phyloP scores from a whole-genome alignment of 2,888 invertebrate genomes.

The Drosophila diplacantha region DNA sequence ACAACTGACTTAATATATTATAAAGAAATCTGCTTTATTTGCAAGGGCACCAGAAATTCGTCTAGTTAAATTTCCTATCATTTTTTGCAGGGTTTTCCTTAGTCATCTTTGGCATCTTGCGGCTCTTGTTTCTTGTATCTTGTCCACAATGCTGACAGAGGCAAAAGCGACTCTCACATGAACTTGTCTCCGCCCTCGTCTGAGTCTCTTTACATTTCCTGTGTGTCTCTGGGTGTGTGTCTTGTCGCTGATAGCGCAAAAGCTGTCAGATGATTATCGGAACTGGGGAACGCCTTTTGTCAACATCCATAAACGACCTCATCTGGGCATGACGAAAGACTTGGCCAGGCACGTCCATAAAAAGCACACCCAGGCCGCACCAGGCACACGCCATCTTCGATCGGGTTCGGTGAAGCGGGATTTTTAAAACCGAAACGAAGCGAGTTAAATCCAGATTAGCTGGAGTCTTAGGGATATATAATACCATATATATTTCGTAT shows the following conservation, averaged over 20 bases:
- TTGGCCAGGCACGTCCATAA: constrained; percentile 54
- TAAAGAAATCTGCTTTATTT: not conserved
- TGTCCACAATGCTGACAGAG: constrained; percentile 50
- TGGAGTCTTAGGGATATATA: not conserved
- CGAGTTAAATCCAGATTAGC: not conserved
- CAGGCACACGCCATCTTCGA: not conserved
- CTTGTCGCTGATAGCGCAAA: constrained; percentile 68
- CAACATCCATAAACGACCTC: constrained; percentile 70
- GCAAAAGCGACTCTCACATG: constrained; percentile 47
- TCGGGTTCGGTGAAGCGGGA: not conserved
- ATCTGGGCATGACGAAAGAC: constrained; percentile 39
- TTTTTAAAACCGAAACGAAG: not conserved
- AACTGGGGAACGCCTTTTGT: constrained; percentile 65
- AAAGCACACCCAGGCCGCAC: not conserved
- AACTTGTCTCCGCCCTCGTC: constrained; percentile 12
- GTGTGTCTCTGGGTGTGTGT: constrained; percentile 19
- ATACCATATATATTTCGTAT: not conserved
- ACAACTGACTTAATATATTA: not conserved
- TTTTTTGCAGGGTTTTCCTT: constrained; percentile 31
- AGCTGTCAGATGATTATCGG: constrained; percentile 72
- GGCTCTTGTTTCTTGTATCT: constrained; percentile 36
- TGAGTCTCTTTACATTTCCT: constrained; percentile 12
- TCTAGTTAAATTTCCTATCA: too few relatives aligned
- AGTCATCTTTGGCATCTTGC: constrained; percentile 49
- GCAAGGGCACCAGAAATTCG: not conserved